Evolutionary conservation across 2,888 invertebrate genomes (phyloP).

Genomic region (Drosophila paranaensis): DNA sequence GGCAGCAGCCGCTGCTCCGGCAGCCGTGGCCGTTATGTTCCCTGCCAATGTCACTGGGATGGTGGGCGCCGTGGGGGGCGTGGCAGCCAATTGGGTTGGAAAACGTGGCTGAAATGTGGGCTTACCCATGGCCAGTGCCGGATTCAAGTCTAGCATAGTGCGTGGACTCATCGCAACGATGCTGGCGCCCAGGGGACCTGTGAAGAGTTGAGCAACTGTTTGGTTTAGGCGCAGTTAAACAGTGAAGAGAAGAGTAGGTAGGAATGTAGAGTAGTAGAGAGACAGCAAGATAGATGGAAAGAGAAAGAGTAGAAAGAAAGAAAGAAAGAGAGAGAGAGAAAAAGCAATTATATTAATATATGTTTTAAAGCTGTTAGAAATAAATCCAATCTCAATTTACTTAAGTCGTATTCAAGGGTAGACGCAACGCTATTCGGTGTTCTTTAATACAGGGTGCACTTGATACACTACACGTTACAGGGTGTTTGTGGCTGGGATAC

Average conservation of each 20-base stretch:
- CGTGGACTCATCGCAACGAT: constrained; percentile 85
- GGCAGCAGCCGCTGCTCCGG: constrained; percentile 40
- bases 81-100: constrained; percentile 68
- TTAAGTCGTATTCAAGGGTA: constrained; percentile 40
- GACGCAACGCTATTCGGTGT: constrained; percentile 58
- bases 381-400: constrained; percentile 39
- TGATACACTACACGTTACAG: constrained; percentile 44
- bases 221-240: constrained; percentile 55
- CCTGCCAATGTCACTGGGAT: constrained; percentile 21
- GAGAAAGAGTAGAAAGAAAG: constrained; percentile 34
- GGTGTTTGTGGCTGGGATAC: constrained; percentile 26
- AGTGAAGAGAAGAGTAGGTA: constrained; percentile 33
- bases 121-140: constrained; percentile 84
- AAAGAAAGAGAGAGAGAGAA: constrained; percentile 34
- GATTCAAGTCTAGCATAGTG: constrained; percentile 84
- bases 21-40: constrained; percentile 38
- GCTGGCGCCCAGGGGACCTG: constrained; percentile 85
- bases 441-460: constrained; percentile 62
- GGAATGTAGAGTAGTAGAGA: constrained; percentile 38
- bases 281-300: constrained; percentile 36
- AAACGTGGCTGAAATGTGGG: constrained; percentile 82
- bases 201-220: constrained; percentile 80
- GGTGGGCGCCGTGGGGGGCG: constrained; percentile 27
- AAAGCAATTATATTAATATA: constrained; percentile 45
- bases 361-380: constrained; percentile 17